A percentile compares a stretch with the other conserved stretches of the same genome.
phyloP scores from a whole-genome alignment of 2,797 vertebrate genomes.

The Phalloptychus januarius region DNA sequence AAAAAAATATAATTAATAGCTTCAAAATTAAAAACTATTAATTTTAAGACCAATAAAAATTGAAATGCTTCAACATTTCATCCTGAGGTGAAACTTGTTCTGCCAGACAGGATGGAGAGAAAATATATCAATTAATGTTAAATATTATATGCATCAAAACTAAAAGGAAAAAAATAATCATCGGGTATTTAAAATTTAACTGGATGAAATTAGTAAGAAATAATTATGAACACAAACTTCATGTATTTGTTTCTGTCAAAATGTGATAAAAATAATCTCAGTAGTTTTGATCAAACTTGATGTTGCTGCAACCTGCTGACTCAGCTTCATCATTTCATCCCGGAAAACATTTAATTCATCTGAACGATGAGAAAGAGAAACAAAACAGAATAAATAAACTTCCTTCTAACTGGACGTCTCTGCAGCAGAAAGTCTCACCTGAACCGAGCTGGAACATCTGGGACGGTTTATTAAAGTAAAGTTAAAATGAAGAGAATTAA shows the following conservation, averaged over 20 bases:
- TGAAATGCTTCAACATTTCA: neutral
- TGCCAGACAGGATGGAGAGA: neutral
- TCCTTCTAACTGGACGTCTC: neutral
- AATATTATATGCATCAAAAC: neutral
- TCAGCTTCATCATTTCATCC: slow-evolving; percentile 37
- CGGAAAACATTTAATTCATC: slow-evolving; percentile 65
- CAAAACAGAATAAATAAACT: neutral
- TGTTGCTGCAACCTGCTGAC: neutral
- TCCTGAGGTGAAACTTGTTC: neutral
- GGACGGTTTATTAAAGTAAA: neutral
- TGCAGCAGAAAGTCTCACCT: neutral
- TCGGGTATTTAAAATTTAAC: neutral
- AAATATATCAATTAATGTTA: neutral
- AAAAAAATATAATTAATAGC: neutral
- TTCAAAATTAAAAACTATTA: neutral
- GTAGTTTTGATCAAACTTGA: neutral
- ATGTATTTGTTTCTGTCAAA: neutral
- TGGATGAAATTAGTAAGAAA: neutral
- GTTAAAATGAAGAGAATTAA: too few species aligned
- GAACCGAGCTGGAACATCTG: neutral
- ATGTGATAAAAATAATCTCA: neutral
- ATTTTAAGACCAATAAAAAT: neutral
- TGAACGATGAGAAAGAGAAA: neutral
- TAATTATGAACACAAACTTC: neutral
- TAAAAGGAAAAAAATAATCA: neutral